phyloP scores from a whole-genome alignment of 2,113 vertebrate genomes.

The Cyanoderma ruficeps region DNA sequence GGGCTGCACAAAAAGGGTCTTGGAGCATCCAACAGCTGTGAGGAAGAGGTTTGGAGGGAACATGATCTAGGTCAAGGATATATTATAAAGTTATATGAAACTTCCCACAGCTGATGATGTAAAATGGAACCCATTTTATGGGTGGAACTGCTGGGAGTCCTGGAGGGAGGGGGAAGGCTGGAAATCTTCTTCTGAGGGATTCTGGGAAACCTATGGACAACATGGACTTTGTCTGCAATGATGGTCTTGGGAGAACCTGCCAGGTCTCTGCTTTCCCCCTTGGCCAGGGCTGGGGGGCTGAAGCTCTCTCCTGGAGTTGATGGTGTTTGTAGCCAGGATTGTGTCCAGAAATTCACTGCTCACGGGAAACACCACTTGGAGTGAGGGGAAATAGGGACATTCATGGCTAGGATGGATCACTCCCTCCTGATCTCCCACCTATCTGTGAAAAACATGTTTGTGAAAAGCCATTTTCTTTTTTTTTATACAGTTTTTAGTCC shows the following conservation, averaged over 20 bases:
- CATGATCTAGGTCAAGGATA: rapidly evolving
- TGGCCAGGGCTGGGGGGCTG: background rate
- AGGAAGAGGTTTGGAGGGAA: background rate
- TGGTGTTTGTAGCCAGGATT: background rate
- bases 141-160: background rate
- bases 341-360: background rate
- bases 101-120: background rate
- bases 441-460: background rate
- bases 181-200: background rate
- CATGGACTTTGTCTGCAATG: background rate
- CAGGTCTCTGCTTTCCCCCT: rapidly evolving
- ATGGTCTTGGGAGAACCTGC: rapidly evolving
- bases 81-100: background rate
- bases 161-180: background rate
- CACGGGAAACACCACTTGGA: background rate
- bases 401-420: too few species aligned
- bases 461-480: background rate
- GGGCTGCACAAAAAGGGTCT: rapidly evolving
- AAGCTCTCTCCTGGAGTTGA: background rate
- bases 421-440: background rate
- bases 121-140: background rate
- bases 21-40: background rate
- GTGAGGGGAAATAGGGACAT: background rate
- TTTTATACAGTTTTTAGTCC: background rate
- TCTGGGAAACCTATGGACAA: background rate